A percentile compares a stretch with the other conserved stretches of the same genome.
phyloP scores from a whole-genome alignment of 2,113 vertebrate genomes.

The Pseudopipra pipra region DNA sequence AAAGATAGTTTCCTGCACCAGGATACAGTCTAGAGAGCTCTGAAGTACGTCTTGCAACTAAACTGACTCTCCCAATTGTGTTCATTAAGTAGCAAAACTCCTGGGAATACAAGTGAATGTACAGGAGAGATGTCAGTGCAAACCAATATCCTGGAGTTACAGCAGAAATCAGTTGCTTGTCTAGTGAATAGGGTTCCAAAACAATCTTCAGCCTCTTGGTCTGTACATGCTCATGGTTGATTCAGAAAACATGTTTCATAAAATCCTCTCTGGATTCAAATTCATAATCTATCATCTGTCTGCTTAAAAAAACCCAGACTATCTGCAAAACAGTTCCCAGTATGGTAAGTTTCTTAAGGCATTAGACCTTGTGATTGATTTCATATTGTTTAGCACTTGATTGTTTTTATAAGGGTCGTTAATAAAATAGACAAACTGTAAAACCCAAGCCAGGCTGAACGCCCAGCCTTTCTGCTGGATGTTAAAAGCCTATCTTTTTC shows the following conservation, averaged over 20 bases:
- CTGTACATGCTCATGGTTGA: not conserved
- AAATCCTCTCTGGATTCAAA: slow-evolving; percentile 29
- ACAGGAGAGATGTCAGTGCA: not conserved
- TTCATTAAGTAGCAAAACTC: not conserved
- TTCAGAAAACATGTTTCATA: slow-evolving; percentile 21
- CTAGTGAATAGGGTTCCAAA: not conserved
- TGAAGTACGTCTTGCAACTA: not conserved
- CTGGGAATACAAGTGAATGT: not conserved
- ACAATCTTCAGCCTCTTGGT: not conserved
- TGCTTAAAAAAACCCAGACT: not conserved
- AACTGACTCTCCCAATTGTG: not conserved
- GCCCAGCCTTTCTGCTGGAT: not conserved
- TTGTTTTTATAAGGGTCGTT: slow-evolving; percentile 55
- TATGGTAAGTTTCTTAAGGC: slow-evolving; percentile 17
- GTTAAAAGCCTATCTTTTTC: not conserved
- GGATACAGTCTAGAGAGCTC: not conserved
- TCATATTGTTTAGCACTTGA: slow-evolving; percentile 35
- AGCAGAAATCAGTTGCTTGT: not conserved
- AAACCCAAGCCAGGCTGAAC: not conserved
- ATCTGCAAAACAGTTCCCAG: slow-evolving; percentile 33
- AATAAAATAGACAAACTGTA: slow-evolving; percentile 45
- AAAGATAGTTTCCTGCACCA: not conserved
- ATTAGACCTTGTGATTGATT: slow-evolving; percentile 20
- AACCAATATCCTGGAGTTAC: not conserved
- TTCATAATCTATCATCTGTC: slow-evolving; percentile 18